Evolutionary conservation across 2,797 vertebrate genomes (phyloP), one percentile per base, ranked within the genome.

Genomic region (Lepus oiostolus): DNA sequence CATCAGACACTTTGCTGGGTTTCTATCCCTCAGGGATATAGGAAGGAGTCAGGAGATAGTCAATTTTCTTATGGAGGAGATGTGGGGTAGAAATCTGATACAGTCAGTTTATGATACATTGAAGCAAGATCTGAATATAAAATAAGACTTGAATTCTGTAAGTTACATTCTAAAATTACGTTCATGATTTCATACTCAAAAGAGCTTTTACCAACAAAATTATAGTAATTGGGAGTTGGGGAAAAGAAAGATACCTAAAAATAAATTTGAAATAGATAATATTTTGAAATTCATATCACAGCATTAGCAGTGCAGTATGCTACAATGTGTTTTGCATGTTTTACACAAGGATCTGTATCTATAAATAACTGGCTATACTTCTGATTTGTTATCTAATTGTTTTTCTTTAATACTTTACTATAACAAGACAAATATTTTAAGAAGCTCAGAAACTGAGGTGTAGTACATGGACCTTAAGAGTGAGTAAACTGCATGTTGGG

Each of bases 361-460:
- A n/a, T 42, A 77, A 77, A 35, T 21, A 42, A 85, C 42, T 47
- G 42, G 42, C 42, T 75, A 77, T 81, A 85, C n/a, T 95, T 68
- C 50, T 97, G 85, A 96, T 80, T 90, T 97, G 83, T 94, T 96
- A 22, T 28, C 38, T 24, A 72, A 81, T 77, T 96, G 26, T 52
- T 70, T 93, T 92, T 16, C 12, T 71, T 80, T 88, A 85, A 85
- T 12, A 84, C 81, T 91, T 96, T 91, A 98, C 91, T 97, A 83
- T 87, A 97, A 84, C 75, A 94, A 96, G 75, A 90, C 87, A 94
- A 63, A 93, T 6, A 91, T 74, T 93, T 97, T 97, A 92, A 90
- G 76, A 96, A 74, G 92, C 72, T 97, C 96, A 97, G 90, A 97
- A 91, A 96, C 65, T 93, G 94, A 97, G 96, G 89, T 96, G 96